phyloP scores from a whole-genome alignment of 2,113 vertebrate genomes.

The Planiliza haematocheilus region DNA sequence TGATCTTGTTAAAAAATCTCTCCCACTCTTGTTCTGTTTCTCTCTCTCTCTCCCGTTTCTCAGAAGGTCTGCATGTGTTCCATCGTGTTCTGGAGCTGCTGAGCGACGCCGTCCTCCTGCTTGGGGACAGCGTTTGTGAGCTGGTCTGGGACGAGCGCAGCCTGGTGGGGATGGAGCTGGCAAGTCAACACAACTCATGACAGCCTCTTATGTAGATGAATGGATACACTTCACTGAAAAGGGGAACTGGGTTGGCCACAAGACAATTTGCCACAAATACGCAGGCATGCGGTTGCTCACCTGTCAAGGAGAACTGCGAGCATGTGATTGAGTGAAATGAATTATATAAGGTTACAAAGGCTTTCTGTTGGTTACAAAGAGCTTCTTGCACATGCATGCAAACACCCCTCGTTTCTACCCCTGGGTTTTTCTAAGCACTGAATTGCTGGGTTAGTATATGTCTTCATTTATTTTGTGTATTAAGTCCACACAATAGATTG shows the following conservation, averaged over 20 bases:
- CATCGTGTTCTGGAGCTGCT: constrained; percentile 89
- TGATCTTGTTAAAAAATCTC: constrained; percentile 39
- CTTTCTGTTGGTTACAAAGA: constrained; percentile 50
- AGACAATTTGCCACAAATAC: constrained; percentile 73
- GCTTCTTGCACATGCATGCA: constrained; percentile 40
- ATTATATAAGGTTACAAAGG: constrained; percentile 70
- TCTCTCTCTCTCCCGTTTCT: constrained; percentile 40
- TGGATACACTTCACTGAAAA: constrained; percentile 73
- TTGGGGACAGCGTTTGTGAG: constrained; percentile 87
- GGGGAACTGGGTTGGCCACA: constrained; percentile 67
- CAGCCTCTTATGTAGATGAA: constrained; percentile 79
- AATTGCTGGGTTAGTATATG: constrained; percentile 57
- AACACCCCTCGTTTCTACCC: constrained; percentile 34
- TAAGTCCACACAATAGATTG: constrained; percentile 44
- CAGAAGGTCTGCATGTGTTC: constrained; percentile 86
- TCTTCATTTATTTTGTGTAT: constrained; percentile 56
- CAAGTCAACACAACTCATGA: constrained; percentile 82
- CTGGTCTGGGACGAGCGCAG: constrained; percentile 92
- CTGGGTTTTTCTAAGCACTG: constrained; percentile 47
- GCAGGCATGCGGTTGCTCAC: constrained; percentile 64
- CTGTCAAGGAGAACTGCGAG: constrained; percentile 67
- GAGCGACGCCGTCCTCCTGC: constrained; percentile 84
- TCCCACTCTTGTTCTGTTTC: constrained; percentile 14
- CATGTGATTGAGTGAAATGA: constrained; percentile 62
- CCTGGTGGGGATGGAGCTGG: constrained; percentile 91